These are phyloP conservation scores for Labeo catla DNA, from an alignment of 2,113 vertebrate genomes.

Conservation along the genomic window DNA sequence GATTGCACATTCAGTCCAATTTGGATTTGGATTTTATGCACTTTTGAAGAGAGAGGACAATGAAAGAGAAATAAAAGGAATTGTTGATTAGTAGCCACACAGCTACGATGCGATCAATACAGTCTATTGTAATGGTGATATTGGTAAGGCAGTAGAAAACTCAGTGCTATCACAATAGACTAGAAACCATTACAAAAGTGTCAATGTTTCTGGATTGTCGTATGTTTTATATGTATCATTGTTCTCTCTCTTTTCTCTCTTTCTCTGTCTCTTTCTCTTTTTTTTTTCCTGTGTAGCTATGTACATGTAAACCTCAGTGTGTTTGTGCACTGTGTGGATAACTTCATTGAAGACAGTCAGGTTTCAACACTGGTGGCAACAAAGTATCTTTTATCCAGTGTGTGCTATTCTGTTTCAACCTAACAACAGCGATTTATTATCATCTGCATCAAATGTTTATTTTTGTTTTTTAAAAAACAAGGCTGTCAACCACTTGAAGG, in stretches of 20 bases:
- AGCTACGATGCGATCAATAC: conserved; percentile 16
- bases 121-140: conserved; percentile 27
- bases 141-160: conserved; percentile 30
- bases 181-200: conserved; percentile 41
- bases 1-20: conserved; percentile 54
- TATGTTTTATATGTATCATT: conserved; percentile 16
- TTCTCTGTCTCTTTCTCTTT: neutral
- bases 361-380: conserved; percentile 24
- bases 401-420: neutral
- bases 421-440: neutral
- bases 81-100: conserved; percentile 17
- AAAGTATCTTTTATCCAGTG: conserved; percentile 14
- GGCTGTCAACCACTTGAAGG: conserved; percentile 16
- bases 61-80: conserved; percentile 37
- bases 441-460: neutral
- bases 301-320: conserved; percentile 39
- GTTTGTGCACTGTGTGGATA: conserved; percentile 27
- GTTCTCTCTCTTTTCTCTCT: conserved; percentile 12
- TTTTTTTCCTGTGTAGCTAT: conserved; percentile 23
- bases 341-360: conserved; percentile 16
- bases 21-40: conserved; percentile 48
- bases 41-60: conserved; percentile 47
- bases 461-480: neutral
- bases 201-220: conserved; percentile 14
- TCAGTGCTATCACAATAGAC: conserved; percentile 46